These are phyloP conservation scores for human (Homo sapiens) DNA, from an alignment of 2,113 vertebrate species.

Conservation along the genomic window GRCh38 chr4:181538501-181539000, in stretches of 20 bases:
- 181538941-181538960: neutral
- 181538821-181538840: neutral
- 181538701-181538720: neutral
- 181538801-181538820: neutral
- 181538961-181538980: neutral
- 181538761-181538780: neutral
- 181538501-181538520: fast-evolving
- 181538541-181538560: fast-evolving
- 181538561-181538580: fast-evolving
- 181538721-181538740: neutral
- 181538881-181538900: neutral
- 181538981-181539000: neutral
- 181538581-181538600: neutral
- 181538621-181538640: neutral
- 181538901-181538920: neutral
- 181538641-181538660: neutral
- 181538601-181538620: neutral
- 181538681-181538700: neutral
- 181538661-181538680: neutral
- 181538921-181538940: neutral
- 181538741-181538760: neutral
- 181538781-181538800: neutral
- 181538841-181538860: neutral
- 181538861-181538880: neutral
- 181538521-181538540: fast-evolving